Conservation (phyloP, 2,113 vertebrate species). For the Cacatua alba region DNA sequence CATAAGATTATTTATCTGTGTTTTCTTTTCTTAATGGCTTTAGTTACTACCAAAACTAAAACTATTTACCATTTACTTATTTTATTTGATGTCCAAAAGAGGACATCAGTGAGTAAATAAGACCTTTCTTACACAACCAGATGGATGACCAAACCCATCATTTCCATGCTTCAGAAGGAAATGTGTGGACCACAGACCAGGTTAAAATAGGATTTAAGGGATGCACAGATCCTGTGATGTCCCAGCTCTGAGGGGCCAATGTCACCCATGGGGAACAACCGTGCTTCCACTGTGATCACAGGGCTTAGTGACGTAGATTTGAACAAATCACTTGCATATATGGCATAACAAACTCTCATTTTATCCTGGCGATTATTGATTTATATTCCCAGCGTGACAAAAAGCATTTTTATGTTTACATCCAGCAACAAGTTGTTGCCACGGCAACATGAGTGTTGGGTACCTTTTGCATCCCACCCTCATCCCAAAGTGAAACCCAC, state of each 20-base stretch:
- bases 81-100: background rate
- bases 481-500: constrained; percentile 51
- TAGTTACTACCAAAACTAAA: background rate
- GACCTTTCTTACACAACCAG: background rate
- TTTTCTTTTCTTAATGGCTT: background rate
- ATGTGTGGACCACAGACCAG: fast-evolving
- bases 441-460: constrained; percentile 44
- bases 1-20: background rate
- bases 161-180: background rate
- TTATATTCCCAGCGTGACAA: constrained; percentile 56
- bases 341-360: background rate
- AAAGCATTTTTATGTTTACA: constrained; percentile 65
- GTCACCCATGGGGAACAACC: fast-evolving
- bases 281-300: fast-evolving
- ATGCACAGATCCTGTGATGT: fast-evolving
- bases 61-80: background rate
- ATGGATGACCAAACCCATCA: fast-evolving
- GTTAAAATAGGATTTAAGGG: background rate
- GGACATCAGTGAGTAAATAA: background rate
- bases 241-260: background rate
- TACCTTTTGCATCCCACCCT: constrained; percentile 32
- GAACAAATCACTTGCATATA: background rate
- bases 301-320: background rate
- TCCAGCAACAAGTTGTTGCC: constrained; percentile 73
- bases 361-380: constrained; percentile 56